Evolutionary conservation across 1,140 invertebrate genomes (phyloP).

Genomic region (Halesus radiatus): DNA sequence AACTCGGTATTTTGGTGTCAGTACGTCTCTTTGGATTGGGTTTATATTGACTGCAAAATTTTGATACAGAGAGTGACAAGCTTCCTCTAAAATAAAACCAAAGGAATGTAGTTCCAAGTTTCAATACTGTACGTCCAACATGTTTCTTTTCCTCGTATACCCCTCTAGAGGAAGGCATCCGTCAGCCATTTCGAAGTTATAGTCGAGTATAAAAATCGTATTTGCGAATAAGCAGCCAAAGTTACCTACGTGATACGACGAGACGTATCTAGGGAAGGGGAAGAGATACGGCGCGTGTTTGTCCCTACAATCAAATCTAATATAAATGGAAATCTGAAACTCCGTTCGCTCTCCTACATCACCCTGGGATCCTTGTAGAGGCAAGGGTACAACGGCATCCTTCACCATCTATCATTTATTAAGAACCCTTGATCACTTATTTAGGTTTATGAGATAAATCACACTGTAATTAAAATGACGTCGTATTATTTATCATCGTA

Average conservation of each 20-base stretch:
- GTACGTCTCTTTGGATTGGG: too few species aligned
- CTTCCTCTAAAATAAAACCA: too few species aligned
- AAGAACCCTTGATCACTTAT: too few species aligned
- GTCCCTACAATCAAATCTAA: conserved; percentile 58
- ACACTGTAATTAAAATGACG: too few species aligned
- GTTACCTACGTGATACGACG: conserved; percentile 52
- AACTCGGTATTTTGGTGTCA: too few species aligned
- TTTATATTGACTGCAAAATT: too few species aligned
- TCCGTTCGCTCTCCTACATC: conserved; percentile 34
- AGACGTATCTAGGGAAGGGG: conserved; percentile 45
- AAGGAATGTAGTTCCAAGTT: too few species aligned
- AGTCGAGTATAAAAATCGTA: conserved; percentile 53
- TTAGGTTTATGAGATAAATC: too few species aligned
- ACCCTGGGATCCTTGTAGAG: not conserved
- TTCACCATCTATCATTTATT: not conserved
- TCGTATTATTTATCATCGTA: too few species aligned
- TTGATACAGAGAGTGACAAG: too few species aligned
- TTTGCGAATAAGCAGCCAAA: conserved; percentile 57
- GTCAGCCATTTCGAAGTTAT: conserved; percentile 45
- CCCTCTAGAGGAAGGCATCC: not conserved
- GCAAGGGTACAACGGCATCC: not conserved
- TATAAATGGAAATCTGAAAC: conserved; percentile 58
- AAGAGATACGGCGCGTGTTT: conserved; percentile 41
- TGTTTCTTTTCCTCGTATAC: not conserved
- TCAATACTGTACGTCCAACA: not conserved